Evolutionary conservation across 1,140 invertebrate species (phyloP).

Genomic region (Leptopilina boulardi): DNA sequence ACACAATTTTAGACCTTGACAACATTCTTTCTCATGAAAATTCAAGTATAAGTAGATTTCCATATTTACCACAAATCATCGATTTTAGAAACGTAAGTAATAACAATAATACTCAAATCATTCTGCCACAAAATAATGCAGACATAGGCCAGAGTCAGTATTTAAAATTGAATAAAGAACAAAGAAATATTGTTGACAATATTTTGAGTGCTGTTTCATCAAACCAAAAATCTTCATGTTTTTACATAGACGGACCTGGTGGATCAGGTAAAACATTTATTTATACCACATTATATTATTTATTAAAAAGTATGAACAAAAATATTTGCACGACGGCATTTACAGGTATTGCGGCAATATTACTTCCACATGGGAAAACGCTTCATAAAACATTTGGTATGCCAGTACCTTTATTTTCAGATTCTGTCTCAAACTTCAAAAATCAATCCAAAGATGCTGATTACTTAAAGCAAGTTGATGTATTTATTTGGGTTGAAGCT

Average conservation of each 20-base stretch:
- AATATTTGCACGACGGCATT: conserved; percentile 39
- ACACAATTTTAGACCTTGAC: conserved; percentile 4
- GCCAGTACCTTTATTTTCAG: conserved; percentile 28
- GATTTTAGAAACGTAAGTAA: not conserved
- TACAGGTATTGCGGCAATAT: conserved; percentile 54
- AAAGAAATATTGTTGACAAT: conserved; percentile 35
- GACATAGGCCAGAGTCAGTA: not conserved
- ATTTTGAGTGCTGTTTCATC: not conserved
- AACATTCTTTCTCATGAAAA: not conserved
- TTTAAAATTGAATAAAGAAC: not conserved
- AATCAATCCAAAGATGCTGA: conserved; percentile 53
- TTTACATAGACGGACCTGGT: conserved; percentile 39
- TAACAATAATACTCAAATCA: not conserved
- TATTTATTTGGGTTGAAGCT: conserved; percentile 62
- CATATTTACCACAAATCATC: not conserved
- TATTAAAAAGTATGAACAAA: conserved; percentile 18
- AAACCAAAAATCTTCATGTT: not conserved
- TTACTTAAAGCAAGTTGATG: conserved; percentile 35
- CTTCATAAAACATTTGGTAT: conserved; percentile 52
- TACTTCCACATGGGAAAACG: conserved; percentile 52
- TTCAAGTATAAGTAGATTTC: not conserved
- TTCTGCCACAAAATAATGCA: not conserved
- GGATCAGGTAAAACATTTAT: conserved; percentile 44
- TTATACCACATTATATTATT: conserved; percentile 25
- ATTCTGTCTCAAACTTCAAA: conserved; percentile 52